These are phyloP conservation scores for Hydrocynus forskahlii DNA, from an alignment of 2,797 vertebrate genomes.

Conservation along the genomic window DNA sequence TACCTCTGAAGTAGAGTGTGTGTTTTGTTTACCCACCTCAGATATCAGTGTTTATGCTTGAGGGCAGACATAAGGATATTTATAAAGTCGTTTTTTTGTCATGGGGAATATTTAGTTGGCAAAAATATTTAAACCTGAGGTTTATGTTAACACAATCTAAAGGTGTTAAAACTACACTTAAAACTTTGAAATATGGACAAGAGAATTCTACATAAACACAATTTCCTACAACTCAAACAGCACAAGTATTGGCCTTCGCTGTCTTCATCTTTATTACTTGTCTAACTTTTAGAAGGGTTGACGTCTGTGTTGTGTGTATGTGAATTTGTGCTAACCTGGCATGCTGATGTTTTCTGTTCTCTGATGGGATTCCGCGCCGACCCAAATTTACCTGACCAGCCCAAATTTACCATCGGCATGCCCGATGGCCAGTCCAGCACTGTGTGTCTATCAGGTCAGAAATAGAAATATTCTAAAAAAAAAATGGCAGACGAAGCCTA, in stretches of 20 bases:
- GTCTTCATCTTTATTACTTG: too few species aligned
- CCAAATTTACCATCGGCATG: too few species aligned
- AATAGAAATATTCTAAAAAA: neutral
- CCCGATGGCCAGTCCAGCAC: too few species aligned
- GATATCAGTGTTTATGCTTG: conserved; percentile 14
- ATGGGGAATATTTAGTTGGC: conserved; percentile 1
- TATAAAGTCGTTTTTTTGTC: neutral
- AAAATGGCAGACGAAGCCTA: neutral
- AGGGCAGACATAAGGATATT: conserved; percentile 5
- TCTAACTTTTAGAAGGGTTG: neutral
- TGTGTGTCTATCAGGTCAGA: conserved; percentile 7
- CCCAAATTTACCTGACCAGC: too few species aligned
- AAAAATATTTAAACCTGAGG: conserved; percentile 1
- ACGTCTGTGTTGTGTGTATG: neutral
- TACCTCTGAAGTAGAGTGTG: neutral
- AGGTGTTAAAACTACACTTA: neutral
- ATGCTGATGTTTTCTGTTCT: conserved; percentile 33
- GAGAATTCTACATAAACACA: too few species aligned
- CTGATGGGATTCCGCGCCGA: too few species aligned
- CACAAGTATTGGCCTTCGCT: neutral
- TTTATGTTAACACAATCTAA: neutral
- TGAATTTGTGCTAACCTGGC: conserved; percentile 22
- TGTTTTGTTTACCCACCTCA: neutral
- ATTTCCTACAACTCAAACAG: too few species aligned
- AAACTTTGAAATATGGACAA: neutral